Base-by-base conservation (phyloP, 2,797 vertebrate genomes). In the Sparidentex hasta region DNA sequence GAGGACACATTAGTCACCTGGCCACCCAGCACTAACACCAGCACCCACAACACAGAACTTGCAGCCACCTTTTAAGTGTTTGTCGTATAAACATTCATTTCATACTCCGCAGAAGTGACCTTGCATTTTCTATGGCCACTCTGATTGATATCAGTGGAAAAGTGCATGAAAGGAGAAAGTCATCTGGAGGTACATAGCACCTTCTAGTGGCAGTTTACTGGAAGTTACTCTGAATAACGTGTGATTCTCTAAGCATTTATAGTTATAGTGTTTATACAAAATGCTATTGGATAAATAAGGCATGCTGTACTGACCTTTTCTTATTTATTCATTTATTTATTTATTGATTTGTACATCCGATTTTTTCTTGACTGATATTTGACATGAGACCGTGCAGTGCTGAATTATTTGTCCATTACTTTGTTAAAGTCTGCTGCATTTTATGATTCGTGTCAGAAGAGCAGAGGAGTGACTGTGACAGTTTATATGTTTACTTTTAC, bases 201-300 rank as follows among this genome's bases (percentile, higher is more conserved):
- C 87, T 76, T 86, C 92, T 92, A 65, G 81, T 88, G 91, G 14
- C 54, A 8, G 16, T 17, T 9, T 25, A 25, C 4, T 61, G 27
- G 21, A 33, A 9, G 1, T 27, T 50, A n/a, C 3, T 29, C 38
- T 46, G 17, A 56, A 46, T 56, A 25, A 41, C 6, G 4, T 43
- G 23, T 59, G 3, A 12, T n/a, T 48, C 1, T 52, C 5, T 3
- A 27, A 7, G 50, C 14, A 25, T 66, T 65, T 14, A 14, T 61
- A 16, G 14, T 6, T 3, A 64, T 65, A 18, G 16, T 2, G 8
- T 6, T 25, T 0, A 11, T n/a, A 50, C 11, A 3, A 41, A 11
- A 23, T 4, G 1, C 25, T 20, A 38, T 38, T 11, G 38, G 38
- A 38, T 38, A 38, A 2, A 38, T 38, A 38, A 38, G 9, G 38